phyloP scores from a whole-genome alignment of 2,113 vertebrate genomes.

The Colistium nudipinnis region DNA sequence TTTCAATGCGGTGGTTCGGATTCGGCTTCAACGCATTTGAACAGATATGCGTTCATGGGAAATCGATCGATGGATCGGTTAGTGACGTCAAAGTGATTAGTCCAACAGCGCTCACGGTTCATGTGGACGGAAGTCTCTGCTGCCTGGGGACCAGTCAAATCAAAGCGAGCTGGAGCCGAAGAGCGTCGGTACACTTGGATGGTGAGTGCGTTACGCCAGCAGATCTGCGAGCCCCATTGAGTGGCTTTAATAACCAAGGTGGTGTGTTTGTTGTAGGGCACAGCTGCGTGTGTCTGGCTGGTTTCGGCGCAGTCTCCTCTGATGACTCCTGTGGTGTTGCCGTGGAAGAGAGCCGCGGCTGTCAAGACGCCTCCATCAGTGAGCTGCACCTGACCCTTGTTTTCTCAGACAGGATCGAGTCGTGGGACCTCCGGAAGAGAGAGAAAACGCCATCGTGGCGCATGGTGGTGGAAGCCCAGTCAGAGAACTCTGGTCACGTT shows the following conservation, averaged over 20 bases:
- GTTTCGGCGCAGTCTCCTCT: conserved; percentile 54
- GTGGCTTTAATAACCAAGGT: too few species aligned
- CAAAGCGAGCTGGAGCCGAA: conserved; percentile 78
- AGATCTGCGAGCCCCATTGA: too few species aligned
- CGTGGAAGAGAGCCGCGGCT: conserved; percentile 61
- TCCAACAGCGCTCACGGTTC: conserved; percentile 49
- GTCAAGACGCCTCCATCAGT: conserved; percentile 79
- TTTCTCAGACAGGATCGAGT: conserved; percentile 73
- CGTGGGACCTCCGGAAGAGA: conserved; percentile 71
- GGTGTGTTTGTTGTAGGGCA: conserved; percentile 46
- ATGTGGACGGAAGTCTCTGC: background rate
- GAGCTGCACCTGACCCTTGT: conserved; percentile 81
- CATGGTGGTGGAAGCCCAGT: conserved; percentile 38
- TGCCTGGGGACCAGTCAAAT: conserved; percentile 1
- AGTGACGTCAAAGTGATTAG: conserved; percentile 46
- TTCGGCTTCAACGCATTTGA: conserved; percentile 88
- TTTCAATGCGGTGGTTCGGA: conserved; percentile 84
- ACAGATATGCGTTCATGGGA: conserved; percentile 64
- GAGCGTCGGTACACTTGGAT: conserved; percentile 54
- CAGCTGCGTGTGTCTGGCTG: conserved; percentile 67
- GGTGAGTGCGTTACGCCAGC: conserved; percentile 39
- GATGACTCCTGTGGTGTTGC: background rate
- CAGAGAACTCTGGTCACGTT: conserved; percentile 57
- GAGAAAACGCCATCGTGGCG: conserved; percentile 74
- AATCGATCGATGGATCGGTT: background rate